Evolutionary conservation across 1,140 invertebrate genomes (phyloP), one percentile per base, ranked within the genome.

Genomic region (Thrips palmi): DNA sequence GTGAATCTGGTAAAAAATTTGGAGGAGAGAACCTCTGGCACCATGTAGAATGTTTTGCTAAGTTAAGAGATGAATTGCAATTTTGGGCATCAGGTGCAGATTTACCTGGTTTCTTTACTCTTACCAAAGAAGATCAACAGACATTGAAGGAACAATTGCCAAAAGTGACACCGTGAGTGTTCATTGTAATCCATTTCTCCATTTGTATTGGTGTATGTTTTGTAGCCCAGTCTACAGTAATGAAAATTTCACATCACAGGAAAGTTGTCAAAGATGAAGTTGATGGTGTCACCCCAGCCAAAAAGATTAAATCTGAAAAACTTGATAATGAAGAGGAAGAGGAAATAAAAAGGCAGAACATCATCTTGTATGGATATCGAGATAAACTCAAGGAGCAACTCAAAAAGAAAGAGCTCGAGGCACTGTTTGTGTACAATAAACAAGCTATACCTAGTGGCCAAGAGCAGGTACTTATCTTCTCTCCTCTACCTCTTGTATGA

Each of bases 31-130:
- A 81, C 44, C 56, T 73, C 18, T 96, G 89, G 89, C 74, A 93
- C 59, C 92, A 97, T 62, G 58, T 91, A 7, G 77, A 86, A 42
- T 97, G 93, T 57, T 97, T 97, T 65, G 71, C 69, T 6, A 70
- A 85, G 48, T 52, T 75, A n/a, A 58, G 82, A 31, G 59, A 69
- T 41, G 73, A 84, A 34, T 52, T 92, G 2, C 65, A 74, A 24
- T 97, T 79, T 60, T 76, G 69, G 52, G 77, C 69, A 21, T 57
- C 58, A 31, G 85, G 74, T 1, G 67, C 73, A 44, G 55, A 59
- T 27, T 49, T 96, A 22, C 74, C 77, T 41, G 88, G 89, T 1
- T 84, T 73, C 54, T 63, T 70, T 11, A 56, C 50, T 3, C 59
- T 97, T 2, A 68, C 60, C 7, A 67, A 71, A 47, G 80, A 82